A percentile compares a stretch with the other conserved stretches of the same genome.
phyloP scores from a whole-genome alignment of 1,140 invertebrate genomes.

The Ceratoteleas bidentatus region DNA sequence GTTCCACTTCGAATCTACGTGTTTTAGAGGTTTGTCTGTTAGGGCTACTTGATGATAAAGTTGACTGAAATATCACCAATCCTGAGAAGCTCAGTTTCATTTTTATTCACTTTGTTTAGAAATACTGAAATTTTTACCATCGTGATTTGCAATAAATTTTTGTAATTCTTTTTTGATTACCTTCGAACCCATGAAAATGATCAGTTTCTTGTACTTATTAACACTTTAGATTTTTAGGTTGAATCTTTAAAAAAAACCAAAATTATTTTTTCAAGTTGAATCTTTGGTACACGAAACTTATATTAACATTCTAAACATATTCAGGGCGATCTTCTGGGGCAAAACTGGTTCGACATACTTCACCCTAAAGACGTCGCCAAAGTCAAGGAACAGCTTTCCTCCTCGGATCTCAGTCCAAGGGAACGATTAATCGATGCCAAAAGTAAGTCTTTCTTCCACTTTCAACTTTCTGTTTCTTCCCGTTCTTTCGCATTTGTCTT shows the following conservation, averaged over 20 bases:
- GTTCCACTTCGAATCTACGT: too few relatives aligned
- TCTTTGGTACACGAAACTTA: not conserved
- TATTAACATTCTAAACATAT: slow-evolving; percentile 5
- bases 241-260: not conserved
- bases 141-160: too few relatives aligned
- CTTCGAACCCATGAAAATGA: too few relatives aligned
- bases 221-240: not conserved
- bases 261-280: not conserved
- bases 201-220: too few relatives aligned
- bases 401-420: slow-evolving; percentile 92
- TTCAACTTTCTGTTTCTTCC: not conserved
- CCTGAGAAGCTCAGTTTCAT: too few relatives aligned
- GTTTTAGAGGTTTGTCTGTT: too few relatives aligned
- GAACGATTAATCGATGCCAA: slow-evolving; percentile 96
- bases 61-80: too few relatives aligned
- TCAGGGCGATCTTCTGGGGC: slow-evolving; percentile 93
- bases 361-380: slow-evolving; percentile 97
- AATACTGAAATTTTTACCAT: too few relatives aligned
- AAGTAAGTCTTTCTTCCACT: slow-evolving; percentile 83
- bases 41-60: too few relatives aligned
- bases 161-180: too few relatives aligned
- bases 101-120: too few relatives aligned
- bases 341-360: slow-evolving; percentile 96
- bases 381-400: slow-evolving; percentile 96
- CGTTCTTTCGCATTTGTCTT: too few relatives aligned